phyloP scores from a whole-genome alignment of 2,113 vertebrate genomes.

The Bucco capensis region DNA sequence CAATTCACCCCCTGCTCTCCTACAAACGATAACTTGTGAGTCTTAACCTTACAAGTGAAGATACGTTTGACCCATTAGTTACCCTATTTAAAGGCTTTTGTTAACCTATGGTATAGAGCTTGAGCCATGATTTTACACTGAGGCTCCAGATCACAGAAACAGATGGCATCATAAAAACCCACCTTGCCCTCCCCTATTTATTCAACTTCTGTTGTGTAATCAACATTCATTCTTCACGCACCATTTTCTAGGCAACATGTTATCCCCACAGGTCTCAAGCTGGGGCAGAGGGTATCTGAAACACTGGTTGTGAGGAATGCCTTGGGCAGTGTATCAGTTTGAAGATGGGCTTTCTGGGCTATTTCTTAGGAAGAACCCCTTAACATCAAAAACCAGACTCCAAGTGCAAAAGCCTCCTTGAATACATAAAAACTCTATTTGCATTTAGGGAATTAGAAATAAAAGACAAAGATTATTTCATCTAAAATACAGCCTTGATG shows the following conservation, averaged over 20 bases:
- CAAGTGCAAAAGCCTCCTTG: neutral
- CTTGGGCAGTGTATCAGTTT: accelerated
- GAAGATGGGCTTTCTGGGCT: neutral
- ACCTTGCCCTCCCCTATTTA: neutral
- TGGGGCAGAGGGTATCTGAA: neutral
- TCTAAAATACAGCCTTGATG: neutral
- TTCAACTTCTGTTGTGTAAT: neutral
- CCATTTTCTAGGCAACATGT: neutral
- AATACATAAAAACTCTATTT: neutral
- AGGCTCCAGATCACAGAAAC: constrained; percentile 33
- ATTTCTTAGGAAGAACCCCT: neutral
- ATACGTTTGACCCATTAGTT: constrained; percentile 56
- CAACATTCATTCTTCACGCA: neutral
- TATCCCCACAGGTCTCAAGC: neutral
- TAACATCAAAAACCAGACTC: neutral
- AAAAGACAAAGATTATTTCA: neutral
- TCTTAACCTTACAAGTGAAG: constrained; percentile 69
- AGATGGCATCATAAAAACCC: constrained; percentile 57
- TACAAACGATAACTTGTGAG: constrained; percentile 45
- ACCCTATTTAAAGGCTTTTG: constrained; percentile 58
- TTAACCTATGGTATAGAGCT: neutral
- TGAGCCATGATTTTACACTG: neutral
- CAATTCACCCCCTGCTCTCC: constrained; percentile 25
- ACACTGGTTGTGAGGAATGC: neutral
- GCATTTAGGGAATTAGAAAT: neutral